These are phyloP conservation scores for Erebia aethiops DNA, from an alignment of 2,888 invertebrate genomes.

Conservation along the genomic window DNA sequence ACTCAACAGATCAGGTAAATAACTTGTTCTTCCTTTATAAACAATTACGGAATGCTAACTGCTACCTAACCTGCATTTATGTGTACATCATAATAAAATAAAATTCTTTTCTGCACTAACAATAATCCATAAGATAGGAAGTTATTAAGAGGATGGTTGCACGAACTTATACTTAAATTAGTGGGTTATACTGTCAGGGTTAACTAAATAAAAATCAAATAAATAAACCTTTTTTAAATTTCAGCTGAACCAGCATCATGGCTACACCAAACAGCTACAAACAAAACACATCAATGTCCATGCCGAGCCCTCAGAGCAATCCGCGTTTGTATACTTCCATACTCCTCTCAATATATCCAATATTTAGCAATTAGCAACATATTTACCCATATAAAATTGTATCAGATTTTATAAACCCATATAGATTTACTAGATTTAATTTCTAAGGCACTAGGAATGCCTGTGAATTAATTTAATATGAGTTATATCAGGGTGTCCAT, in stretches of 20 bases:
- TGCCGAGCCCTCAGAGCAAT: slow-evolving; percentile 87
- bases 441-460: slow-evolving; percentile 43
- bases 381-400: slow-evolving; percentile 20
- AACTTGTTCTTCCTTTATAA: background rate
- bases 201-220: no score
- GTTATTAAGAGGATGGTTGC: no score
- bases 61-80: no score
- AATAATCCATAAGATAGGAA: no score
- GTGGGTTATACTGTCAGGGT: no score
- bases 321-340: slow-evolving; percentile 85
- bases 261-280: slow-evolving; percentile 93
- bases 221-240: slow-evolving; percentile 22
- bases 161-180: no score
- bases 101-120: no score
- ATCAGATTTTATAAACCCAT: slow-evolving; percentile 27
- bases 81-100: no score
- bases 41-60: background rate
- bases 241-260: slow-evolving; percentile 73
- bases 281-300: slow-evolving; percentile 89
- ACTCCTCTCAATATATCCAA: slow-evolving; percentile 45
- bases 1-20: background rate
- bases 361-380: slow-evolving; percentile 29
- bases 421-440: slow-evolving; percentile 31
- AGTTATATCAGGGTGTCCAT: slow-evolving; percentile 31
- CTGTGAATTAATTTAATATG: slow-evolving; percentile 37